Evolutionary conservation across 2,888 invertebrate species (phyloP).

Genomic region (Pandemis corylana): DNA sequence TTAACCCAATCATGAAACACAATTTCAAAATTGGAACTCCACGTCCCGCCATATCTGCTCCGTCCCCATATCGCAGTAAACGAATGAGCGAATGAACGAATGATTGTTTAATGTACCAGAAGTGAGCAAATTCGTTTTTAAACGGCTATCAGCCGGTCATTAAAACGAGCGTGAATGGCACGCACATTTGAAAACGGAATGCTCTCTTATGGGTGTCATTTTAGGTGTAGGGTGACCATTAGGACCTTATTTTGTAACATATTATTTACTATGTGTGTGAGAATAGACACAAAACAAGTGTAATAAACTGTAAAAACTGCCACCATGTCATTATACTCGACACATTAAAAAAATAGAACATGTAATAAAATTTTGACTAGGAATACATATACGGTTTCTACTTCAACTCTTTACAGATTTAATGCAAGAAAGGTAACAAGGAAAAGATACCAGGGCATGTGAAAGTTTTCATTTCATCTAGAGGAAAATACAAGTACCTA

Average conservation of each 20-base stretch:
- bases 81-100: slow-evolving; percentile 54
- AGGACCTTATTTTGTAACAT: slow-evolving; percentile 1
- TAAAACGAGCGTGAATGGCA: slow-evolving; percentile 75
- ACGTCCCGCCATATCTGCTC: slow-evolving; percentile 51
- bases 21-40: slow-evolving; percentile 54
- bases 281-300: too few relatives aligned
- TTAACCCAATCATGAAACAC: slow-evolving; percentile 29
- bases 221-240: slow-evolving; percentile 62
- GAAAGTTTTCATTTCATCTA: too few relatives aligned
- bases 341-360: too few relatives aligned
- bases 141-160: slow-evolving; percentile 85
- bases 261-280: too few relatives aligned
- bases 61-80: slow-evolving; percentile 40
- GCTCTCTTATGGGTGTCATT: slow-evolving; percentile 55
- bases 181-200: slow-evolving; percentile 56
- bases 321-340: too few relatives aligned
- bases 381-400: too few relatives aligned
- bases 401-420: too few relatives aligned
- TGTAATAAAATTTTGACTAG: too few relatives aligned
- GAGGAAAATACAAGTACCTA: too few relatives aligned
- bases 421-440: too few relatives aligned
- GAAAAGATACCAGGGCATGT: too few relatives aligned
- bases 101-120: slow-evolving; percentile 83
- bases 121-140: slow-evolving; percentile 86
- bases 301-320: too few relatives aligned